Conservation (phyloP, 1,140 invertebrate genomes). For the Formica exsecta region DNA sequence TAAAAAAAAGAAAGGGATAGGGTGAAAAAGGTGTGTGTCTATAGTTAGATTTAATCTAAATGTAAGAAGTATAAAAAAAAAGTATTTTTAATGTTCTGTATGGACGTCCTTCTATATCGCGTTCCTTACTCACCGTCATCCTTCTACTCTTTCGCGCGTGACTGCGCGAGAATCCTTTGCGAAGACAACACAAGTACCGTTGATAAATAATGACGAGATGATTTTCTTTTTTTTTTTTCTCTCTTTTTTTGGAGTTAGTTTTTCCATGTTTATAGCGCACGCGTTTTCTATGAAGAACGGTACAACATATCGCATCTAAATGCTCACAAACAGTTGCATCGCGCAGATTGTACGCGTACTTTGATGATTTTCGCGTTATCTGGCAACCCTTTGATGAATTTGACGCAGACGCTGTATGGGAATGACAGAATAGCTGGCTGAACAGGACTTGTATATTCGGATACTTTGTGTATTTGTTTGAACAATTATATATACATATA, state of each 20-base stretch:
- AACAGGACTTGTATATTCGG: conserved; percentile 15
- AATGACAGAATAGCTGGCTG: background rate
- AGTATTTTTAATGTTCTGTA: conserved; percentile 74
- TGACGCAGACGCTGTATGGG: background rate
- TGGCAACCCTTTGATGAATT: conserved; percentile 7
- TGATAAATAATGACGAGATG: conserved; percentile 68
- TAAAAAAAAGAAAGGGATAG: conserved; percentile 10
- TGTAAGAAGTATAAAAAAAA: conserved; percentile 59
- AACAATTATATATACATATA: conserved; percentile 37
- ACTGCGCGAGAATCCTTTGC: conserved; percentile 66
- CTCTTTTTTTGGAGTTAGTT: conserved; percentile 61
- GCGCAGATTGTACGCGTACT: background rate
- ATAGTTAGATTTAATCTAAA: conserved; percentile 70
- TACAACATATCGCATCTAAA: conserved; percentile 65
- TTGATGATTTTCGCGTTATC: conserved; percentile 27
- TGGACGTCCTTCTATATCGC: conserved; percentile 72
- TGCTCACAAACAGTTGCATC: conserved; percentile 68
- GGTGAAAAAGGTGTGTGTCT: conserved; percentile 47
- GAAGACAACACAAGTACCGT: conserved; percentile 68
- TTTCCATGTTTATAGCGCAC: conserved; percentile 72
- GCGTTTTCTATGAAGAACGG: conserved; percentile 59
- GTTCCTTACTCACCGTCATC: conserved; percentile 74
- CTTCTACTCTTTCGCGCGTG: conserved; percentile 64
- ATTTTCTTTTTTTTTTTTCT: no score
- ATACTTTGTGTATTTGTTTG: conserved; percentile 37